Evolutionary conservation across 2,113 vertebrate species (phyloP).

Genomic region (Stegostoma tigrinum): DNA sequence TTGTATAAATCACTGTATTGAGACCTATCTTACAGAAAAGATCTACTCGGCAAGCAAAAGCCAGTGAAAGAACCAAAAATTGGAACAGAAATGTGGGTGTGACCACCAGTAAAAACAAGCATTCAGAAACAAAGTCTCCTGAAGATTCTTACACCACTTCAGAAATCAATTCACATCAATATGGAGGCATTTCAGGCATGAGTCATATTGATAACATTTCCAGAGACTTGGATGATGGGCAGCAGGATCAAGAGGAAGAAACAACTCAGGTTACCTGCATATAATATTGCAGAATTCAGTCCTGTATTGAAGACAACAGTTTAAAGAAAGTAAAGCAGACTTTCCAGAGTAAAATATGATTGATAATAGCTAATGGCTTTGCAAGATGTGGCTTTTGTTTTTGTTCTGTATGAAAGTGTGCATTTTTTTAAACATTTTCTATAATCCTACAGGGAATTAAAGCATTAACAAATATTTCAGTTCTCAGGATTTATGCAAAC

Average conservation of each 20-base stretch:
- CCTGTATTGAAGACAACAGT: neutral
- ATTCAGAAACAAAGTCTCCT: constrained; percentile 37
- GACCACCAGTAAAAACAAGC: constrained; percentile 43
- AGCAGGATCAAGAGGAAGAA: constrained; percentile 85
- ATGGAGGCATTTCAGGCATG: constrained; percentile 65
- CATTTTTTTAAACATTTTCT: neutral
- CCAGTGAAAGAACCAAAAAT: constrained; percentile 50
- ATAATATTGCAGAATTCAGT: constrained; percentile 50
- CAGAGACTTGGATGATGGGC: constrained; percentile 78
- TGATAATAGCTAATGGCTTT: neutral
- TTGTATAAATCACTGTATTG: neutral
- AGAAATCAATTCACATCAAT: constrained; percentile 42
- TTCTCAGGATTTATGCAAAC: neutral
- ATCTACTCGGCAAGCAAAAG: constrained; percentile 44
- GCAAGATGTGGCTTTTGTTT: neutral
- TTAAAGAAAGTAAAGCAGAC: neutral
- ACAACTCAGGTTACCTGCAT: constrained; percentile 92
- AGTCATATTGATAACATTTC: constrained; percentile 65
- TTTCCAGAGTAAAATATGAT: neutral
- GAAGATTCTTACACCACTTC: constrained; percentile 46
- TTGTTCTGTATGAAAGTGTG: neutral
- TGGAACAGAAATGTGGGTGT: constrained; percentile 49
- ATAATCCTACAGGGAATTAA: neutral
- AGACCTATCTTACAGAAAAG: constrained; percentile 58
- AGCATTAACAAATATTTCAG: neutral